Evolutionary conservation across 2,113 vertebrate species (phyloP).

Genomic region (Coptodon rendalli): DNA sequence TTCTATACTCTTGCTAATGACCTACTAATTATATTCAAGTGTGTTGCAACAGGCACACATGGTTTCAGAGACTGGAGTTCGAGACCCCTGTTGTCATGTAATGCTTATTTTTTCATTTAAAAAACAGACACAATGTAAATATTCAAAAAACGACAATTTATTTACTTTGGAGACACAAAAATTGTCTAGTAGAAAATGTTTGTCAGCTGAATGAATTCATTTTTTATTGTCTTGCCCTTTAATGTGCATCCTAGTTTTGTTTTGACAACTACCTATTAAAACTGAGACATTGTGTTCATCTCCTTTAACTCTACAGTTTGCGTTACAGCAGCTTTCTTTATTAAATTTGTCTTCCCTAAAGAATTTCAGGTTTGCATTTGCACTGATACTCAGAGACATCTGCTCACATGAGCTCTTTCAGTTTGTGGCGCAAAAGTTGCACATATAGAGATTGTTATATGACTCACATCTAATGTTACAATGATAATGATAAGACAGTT

Average conservation of each 20-base stretch:
- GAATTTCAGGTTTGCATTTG: background rate
- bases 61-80: background rate
- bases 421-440: background rate
- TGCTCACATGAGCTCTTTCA: background rate
- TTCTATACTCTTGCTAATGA: background rate
- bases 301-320: background rate
- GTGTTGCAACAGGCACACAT: background rate
- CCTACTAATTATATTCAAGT: rapidly evolving
- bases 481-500: background rate
- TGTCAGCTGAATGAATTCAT: background rate
- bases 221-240: background rate
- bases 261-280: background rate
- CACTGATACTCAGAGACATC: background rate
- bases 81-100: background rate
- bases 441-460: background rate
- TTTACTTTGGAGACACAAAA: background rate
- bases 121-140: background rate
- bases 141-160: background rate
- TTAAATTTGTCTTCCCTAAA: background rate
- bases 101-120: background rate
- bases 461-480: background rate
- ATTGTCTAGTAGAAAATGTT: background rate
- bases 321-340: background rate
- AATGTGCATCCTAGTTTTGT: background rate
- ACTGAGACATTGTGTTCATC: background rate